Percentiles rank a stretch among this genome's conserved stretches.
Conservation (phyloP, 2,797 vertebrate genomes). For the Bradypodion ventrale region DNA sequence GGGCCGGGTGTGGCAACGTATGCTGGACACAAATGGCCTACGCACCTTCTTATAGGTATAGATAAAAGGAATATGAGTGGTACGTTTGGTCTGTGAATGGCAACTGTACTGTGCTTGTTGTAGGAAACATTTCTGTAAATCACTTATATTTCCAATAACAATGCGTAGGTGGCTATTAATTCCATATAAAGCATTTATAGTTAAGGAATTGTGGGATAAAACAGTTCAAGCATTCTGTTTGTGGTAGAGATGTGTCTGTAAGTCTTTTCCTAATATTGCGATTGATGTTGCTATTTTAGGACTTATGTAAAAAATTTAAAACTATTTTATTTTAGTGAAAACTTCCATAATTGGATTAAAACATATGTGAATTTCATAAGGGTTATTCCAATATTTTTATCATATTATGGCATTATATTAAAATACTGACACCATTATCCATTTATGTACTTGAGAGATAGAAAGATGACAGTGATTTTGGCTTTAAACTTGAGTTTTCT, state of each 20-base stretch:
- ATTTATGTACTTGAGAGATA: constrained; percentile 39
- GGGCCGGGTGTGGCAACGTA: no score
- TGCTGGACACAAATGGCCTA: no score
- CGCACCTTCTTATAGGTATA: no score
- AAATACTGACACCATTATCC: background rate
- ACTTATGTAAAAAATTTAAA: background rate
- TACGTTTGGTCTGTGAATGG: background rate
- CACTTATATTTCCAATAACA: background rate
- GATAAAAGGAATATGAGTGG: no score
- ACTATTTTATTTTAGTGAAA: constrained; percentile 5
- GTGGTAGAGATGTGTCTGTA: background rate
- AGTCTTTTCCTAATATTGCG: background rate
- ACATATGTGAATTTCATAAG: background rate
- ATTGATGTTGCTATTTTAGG: constrained; percentile 1
- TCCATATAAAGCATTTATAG: background rate
- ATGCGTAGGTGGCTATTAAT: background rate
- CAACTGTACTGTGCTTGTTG: background rate
- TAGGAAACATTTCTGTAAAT: background rate
- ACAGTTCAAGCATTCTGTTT: constrained; percentile 19
- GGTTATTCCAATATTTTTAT: background rate
- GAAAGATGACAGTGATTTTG: constrained; percentile 52
- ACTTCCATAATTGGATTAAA: constrained; percentile 31
- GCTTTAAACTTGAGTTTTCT: constrained; percentile 40
- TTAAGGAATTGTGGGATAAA: background rate
- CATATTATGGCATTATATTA: background rate